Conservation (phyloP, 2,113 vertebrate species). For the Emydocephalus ijimae region DNA sequence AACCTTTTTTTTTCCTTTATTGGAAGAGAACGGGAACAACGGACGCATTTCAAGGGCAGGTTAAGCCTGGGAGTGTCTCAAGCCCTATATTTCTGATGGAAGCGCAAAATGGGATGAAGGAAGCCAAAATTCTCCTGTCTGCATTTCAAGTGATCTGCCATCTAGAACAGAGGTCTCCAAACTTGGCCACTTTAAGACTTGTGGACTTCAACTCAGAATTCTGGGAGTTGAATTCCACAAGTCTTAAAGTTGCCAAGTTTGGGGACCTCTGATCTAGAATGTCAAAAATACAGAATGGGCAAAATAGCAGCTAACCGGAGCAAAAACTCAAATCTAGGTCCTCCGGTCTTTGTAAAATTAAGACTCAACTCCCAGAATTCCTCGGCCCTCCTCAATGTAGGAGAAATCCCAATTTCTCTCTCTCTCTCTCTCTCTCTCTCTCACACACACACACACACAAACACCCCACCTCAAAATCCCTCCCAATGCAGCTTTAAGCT, state of each 20-base stretch:
- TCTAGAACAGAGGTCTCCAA: neutral
- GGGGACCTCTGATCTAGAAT: no score
- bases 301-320: neutral
- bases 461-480: no score
- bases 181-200: no score
- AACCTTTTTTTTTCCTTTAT: neutral
- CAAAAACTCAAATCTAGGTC: no score
- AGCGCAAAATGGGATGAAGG: neutral
- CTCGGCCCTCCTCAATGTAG: neutral
- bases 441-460: no score
- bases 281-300: neutral
- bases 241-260: no score
- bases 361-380: neutral
- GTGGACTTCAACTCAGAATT: no score
- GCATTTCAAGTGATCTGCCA: neutral
- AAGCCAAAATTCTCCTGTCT: neutral
- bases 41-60: neutral
- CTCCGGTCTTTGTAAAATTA: accelerated
- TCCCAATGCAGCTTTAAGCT: neutral
- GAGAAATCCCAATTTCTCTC: neutral
- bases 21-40: neutral
- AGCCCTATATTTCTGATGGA: neutral
- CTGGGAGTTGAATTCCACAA: no score
- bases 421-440: no score
- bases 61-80: no score